Conservation (phyloP, 2,113 vertebrate genomes). For the Patagioenas fasciata region DNA sequence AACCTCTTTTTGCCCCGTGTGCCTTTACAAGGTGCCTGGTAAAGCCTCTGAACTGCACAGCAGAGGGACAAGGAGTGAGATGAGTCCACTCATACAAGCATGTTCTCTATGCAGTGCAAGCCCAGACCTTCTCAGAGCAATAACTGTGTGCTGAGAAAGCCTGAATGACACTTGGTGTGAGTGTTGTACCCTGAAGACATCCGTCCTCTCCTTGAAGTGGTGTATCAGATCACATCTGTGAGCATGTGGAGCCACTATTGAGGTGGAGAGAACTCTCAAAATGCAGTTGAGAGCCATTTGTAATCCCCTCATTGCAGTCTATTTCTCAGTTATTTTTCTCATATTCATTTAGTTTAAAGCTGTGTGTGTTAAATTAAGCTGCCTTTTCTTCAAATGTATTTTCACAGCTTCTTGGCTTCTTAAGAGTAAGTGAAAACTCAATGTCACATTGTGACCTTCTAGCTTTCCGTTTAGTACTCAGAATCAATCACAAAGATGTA, state of each 20-base stretch:
- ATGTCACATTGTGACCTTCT: background rate
- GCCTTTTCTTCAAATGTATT: background rate
- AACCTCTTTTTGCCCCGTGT: background rate
- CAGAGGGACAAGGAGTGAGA: background rate
- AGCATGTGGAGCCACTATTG: background rate
- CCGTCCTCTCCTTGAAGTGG: background rate
- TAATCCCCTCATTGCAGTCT: background rate
- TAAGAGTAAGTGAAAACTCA: background rate
- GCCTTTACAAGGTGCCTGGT: accelerated
- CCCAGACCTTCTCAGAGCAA: background rate
- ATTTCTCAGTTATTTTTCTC: background rate
- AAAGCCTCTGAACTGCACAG: background rate
- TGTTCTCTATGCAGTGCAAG: background rate
- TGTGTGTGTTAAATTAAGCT: background rate
- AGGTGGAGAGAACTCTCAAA: background rate
- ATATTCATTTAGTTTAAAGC: conserved; percentile 20
- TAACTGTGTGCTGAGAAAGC: background rate
- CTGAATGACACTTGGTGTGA: background rate
- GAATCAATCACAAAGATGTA: conserved; percentile 9
- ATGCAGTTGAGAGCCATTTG: background rate
- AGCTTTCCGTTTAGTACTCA: background rate
- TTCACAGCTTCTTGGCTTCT: background rate
- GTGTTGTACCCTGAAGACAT: background rate
- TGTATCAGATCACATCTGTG: background rate
- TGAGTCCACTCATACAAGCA: background rate